phyloP scores from a whole-genome alignment of 1,140 invertebrate species.

The Calliopsis andreniformis region DNA sequence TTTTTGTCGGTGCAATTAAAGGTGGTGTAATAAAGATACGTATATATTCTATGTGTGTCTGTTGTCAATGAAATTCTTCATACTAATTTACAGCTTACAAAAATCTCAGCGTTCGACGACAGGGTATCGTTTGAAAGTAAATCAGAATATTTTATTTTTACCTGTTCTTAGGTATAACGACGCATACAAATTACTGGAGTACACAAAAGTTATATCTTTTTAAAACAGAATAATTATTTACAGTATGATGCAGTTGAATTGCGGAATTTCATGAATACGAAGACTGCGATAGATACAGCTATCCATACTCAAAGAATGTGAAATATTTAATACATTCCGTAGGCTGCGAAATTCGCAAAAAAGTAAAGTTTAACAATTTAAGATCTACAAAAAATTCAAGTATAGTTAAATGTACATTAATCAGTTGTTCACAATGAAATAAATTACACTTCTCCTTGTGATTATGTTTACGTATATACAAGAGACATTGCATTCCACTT shows the following conservation, averaged over 20 bases:
- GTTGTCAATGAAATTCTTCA: background rate
- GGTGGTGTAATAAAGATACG: slow-evolving; percentile 60
- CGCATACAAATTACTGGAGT: slow-evolving; percentile 42
- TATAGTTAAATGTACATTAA: slow-evolving; percentile 17
- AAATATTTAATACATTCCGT: background rate
- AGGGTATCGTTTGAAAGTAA: slow-evolving; percentile 6
- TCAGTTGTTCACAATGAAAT: slow-evolving; percentile 2
- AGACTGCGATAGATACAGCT: background rate
- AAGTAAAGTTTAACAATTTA: background rate
- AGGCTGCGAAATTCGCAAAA: background rate
- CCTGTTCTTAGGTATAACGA: slow-evolving; percentile 25
- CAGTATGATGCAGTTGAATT: slow-evolving; percentile 7
- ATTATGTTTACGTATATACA: slow-evolving; percentile 30
- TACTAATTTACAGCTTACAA: background rate
- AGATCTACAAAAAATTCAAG: background rate
- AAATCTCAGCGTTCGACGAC: background rate
- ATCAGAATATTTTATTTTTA: slow-evolving; percentile 48
- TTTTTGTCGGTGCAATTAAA: slow-evolving; percentile 69
- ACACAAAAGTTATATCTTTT: slow-evolving; percentile 49
- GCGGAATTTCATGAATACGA: background rate
- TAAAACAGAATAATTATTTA: slow-evolving; percentile 56
- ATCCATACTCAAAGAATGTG: background rate
- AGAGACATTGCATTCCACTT: background rate
- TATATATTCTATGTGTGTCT: slow-evolving; percentile 56
- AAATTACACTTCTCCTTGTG: slow-evolving; percentile 30